These are phyloP conservation scores for Melipona beecheii DNA, from an alignment of 2,888 invertebrate genomes.

Conservation along the genomic window DNA sequence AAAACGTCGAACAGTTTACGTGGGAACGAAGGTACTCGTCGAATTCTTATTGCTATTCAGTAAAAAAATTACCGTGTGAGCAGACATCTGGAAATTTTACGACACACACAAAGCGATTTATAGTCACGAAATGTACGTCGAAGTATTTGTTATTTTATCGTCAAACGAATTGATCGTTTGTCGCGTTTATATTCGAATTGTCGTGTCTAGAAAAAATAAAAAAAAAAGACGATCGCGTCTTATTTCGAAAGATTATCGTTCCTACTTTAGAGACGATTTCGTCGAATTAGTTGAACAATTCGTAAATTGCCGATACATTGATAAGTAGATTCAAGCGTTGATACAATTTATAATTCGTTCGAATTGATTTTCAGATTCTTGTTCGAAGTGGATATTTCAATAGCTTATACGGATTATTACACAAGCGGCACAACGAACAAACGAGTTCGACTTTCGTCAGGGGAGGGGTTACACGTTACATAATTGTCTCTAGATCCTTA, in stretches of 20 bases:
- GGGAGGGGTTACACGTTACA: not conserved
- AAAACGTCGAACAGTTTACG: not conserved
- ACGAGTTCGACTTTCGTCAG: not conserved
- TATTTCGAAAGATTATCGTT: too few species aligned
- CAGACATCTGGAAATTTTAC: not conserved
- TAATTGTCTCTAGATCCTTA: not conserved
- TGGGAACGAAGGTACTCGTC: too few species aligned
- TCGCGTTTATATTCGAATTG: too few species aligned
- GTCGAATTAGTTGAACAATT: too few species aligned
- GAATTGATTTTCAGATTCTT: not conserved
- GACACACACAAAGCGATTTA: not conserved
- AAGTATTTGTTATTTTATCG: not conserved
- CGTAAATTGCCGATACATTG: too few species aligned
- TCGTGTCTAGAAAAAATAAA: too few species aligned
- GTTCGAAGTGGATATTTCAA: not conserved
- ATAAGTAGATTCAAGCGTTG: too few species aligned
- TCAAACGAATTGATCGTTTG: not conserved
- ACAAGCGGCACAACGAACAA: not conserved
- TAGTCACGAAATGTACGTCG: not conserved
- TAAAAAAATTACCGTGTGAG: not conserved
- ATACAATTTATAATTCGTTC: not conserved
- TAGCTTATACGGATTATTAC: not conserved
- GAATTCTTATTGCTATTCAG: too few species aligned
- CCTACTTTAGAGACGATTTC: too few species aligned
- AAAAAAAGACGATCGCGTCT: too few species aligned